These are phyloP conservation scores for Maccullochella peelii DNA, from an alignment of 2,113 vertebrate genomes.

Conservation along the genomic window DNA sequence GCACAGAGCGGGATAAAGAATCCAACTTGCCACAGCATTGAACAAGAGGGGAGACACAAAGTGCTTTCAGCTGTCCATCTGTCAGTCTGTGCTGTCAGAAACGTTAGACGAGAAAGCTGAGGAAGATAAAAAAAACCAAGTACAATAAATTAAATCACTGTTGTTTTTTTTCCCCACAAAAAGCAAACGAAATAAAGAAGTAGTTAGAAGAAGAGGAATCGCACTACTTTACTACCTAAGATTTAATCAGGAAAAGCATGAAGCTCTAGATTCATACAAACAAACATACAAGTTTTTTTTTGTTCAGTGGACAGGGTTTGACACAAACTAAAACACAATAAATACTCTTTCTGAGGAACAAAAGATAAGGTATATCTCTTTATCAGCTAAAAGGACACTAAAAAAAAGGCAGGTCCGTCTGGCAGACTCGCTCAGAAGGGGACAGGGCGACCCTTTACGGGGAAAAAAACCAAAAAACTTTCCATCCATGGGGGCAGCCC, in stretches of 20 bases:
- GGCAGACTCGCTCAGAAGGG: constrained; percentile 71
- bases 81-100: constrained; percentile 57
- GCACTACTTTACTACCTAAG: constrained; percentile 77
- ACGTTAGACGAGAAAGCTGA: constrained; percentile 56
- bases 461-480: constrained; percentile 41
- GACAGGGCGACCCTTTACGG: constrained; percentile 59
- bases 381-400: constrained; percentile 77
- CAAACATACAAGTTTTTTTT: constrained; percentile 70
- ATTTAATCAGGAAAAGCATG: constrained; percentile 74
- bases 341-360: constrained; percentile 81
- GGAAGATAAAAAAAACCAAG: constrained; percentile 63
- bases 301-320: constrained; percentile 79
- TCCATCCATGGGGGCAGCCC: constrained; percentile 66
- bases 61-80: constrained; percentile 64
- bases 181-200: constrained; percentile 59
- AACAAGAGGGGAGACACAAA: constrained; percentile 64
- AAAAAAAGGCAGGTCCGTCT: constrained; percentile 76
- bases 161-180: constrained; percentile 25
- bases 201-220: constrained; percentile 65
- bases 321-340: constrained; percentile 84
- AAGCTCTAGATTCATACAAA: constrained; percentile 77
- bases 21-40: constrained; percentile 43
- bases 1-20: constrained; percentile 43
- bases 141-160: constrained; percentile 77
- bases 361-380: constrained; percentile 74